Percentiles rank a stretch among this genome's conserved stretches.
phyloP scores from a whole-genome alignment of 2,113 vertebrate genomes.

The Tympanuchus pallidicinctus region DNA sequence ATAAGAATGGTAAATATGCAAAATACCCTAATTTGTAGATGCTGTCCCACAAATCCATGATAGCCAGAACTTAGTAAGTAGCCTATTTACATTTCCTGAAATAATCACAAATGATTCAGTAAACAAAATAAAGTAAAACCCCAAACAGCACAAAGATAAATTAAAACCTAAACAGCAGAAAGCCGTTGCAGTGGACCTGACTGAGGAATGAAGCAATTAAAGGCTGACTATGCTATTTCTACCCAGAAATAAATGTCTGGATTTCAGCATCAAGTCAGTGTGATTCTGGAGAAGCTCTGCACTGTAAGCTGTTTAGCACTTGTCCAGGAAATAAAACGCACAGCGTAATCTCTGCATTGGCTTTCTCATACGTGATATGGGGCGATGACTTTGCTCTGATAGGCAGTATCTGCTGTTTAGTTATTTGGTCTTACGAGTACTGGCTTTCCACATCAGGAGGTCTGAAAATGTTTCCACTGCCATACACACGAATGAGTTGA shows the following conservation, averaged over 20 bases:
- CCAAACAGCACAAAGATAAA: background rate
- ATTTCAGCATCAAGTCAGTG: fast-evolving
- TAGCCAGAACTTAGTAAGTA: background rate
- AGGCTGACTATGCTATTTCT: background rate
- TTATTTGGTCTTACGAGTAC: fast-evolving
- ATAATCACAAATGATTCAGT: background rate
- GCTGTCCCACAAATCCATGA: background rate
- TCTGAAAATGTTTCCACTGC: background rate
- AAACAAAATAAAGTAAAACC: background rate
- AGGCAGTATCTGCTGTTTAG: background rate
- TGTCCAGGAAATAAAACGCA: background rate
- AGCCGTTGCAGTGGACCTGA: background rate
- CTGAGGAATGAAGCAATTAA: background rate
- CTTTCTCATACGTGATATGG: background rate
- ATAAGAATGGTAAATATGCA: background rate
- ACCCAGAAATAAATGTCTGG: background rate
- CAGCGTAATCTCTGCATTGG: background rate
- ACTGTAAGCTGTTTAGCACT: background rate
- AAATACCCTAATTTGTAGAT: background rate
- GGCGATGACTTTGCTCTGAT: background rate
- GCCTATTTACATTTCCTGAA: background rate
- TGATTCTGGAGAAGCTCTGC: background rate
- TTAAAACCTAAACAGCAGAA: background rate
- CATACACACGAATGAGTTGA: background rate
- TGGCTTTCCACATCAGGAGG: background rate